These are phyloP conservation scores for Melikaiella ostensackeni DNA, from an alignment of 2,888 invertebrate species.

Conservation along the genomic window DNA sequence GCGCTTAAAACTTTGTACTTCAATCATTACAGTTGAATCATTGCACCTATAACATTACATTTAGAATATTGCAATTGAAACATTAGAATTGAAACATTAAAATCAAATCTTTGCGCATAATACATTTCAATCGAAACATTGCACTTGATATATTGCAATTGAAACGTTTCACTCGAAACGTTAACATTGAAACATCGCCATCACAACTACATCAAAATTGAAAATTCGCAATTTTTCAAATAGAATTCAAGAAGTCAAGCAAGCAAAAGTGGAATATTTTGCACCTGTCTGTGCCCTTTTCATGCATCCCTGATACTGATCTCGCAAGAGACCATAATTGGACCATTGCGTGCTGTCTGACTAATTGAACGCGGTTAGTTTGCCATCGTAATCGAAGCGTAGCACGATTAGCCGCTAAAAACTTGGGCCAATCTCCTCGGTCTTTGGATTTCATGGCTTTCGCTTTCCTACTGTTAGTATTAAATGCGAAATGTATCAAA, in stretches of 20 bases:
- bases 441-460: conserved; percentile 11
- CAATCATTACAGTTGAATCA: no score
- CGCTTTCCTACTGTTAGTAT: neutral
- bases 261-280: neutral
- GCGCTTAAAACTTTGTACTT: no score
- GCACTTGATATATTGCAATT: no score
- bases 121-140: no score
- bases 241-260: neutral
- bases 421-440: conserved; percentile 25
- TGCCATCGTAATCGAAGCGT: conserved; percentile 31
- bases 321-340: conserved; percentile 19
- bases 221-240: no score
- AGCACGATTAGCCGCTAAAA: conserved; percentile 9
- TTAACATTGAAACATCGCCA: no score
- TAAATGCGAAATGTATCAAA: neutral
- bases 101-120: no score
- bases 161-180: no score
- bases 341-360: conserved; percentile 32
- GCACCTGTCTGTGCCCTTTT: conserved; percentile 22
- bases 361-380: conserved; percentile 33
- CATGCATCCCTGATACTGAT: neutral
- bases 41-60: no score
- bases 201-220: no score
- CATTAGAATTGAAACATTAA: no score
- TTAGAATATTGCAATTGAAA: no score